phyloP scores from a whole-genome alignment of 2,113 vertebrate genomes.

The Marcusenius ussheri region DNA sequence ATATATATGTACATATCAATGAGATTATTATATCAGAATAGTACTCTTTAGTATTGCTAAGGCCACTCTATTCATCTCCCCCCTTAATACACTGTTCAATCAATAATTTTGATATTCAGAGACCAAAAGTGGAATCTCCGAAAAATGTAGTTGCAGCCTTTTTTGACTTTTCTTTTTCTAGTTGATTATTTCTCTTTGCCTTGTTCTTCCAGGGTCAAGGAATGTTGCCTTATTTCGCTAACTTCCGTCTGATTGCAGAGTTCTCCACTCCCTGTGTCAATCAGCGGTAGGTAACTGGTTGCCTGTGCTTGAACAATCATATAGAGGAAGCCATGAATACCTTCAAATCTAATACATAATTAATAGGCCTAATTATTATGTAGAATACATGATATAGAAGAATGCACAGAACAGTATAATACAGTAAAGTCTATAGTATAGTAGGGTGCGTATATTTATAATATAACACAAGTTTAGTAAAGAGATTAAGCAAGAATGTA shows the following conservation, averaged over 20 bases:
- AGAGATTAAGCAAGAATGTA: background rate
- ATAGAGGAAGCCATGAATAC: background rate
- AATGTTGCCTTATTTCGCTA: conserved; percentile 84
- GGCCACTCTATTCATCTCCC: background rate
- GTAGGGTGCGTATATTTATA: background rate
- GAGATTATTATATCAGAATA: background rate
- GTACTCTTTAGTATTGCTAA: background rate
- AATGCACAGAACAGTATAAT: background rate
- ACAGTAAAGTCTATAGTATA: background rate
- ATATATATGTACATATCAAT: conserved; percentile 1
- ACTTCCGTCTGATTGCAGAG: conserved; percentile 93
- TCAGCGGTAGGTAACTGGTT: conserved; percentile 78
- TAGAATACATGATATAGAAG: background rate
- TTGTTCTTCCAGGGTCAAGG: conserved; percentile 70
- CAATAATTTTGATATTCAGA: background rate
- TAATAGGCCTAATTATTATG: background rate
- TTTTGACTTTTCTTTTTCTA: background rate
- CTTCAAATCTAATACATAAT: background rate
- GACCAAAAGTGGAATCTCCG: background rate
- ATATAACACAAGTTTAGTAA: background rate
- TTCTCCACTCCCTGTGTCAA: conserved; percentile 98
- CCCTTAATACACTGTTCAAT: background rate
- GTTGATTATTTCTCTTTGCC: conserved; percentile 48
- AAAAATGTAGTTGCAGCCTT: background rate
- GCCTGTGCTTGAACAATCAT: background rate